phyloP scores from a whole-genome alignment of 2,888 invertebrate genomes.

The Eremobia ochroleuca region DNA sequence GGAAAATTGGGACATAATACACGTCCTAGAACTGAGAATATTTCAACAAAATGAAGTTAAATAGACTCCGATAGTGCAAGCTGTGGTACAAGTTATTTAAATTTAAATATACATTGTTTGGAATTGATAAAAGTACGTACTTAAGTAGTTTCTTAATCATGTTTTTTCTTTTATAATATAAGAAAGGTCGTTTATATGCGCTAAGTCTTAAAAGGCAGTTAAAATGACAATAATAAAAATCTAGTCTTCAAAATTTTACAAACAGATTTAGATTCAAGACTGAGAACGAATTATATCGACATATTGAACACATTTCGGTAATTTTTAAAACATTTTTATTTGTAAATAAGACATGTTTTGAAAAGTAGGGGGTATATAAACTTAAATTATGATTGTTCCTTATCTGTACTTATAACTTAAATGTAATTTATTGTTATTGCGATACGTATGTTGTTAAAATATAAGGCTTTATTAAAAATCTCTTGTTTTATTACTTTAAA shows the following conservation, averaged over 20 bases:
- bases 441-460: constrained; percentile 86
- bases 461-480: constrained; percentile 80
- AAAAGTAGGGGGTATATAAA: constrained; percentile 45
- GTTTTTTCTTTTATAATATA: background rate
- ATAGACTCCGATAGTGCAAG: background rate
- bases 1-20: constrained; percentile 3
- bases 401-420: constrained; percentile 83
- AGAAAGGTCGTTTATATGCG: constrained; percentile 65
- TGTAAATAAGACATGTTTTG: constrained; percentile 68
- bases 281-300: constrained; percentile 67
- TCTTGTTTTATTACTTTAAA: constrained; percentile 68
- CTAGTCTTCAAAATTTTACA: constrained; percentile 68
- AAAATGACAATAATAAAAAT: constrained; percentile 65
- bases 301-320: constrained; percentile 63
- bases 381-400: constrained; percentile 81
- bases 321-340: constrained; percentile 53
- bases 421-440: constrained; percentile 86
- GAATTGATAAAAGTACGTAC: constrained; percentile 4
- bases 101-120: background rate
- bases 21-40: background rate
- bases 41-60: background rate
- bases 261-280: constrained; percentile 68
- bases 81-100: constrained; percentile 2
- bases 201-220: constrained; percentile 55
- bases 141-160: constrained; percentile 7